Evolutionary conservation across 2,797 vertebrate species (phyloP).

Genomic region (Okamejei kenojei): DNA sequence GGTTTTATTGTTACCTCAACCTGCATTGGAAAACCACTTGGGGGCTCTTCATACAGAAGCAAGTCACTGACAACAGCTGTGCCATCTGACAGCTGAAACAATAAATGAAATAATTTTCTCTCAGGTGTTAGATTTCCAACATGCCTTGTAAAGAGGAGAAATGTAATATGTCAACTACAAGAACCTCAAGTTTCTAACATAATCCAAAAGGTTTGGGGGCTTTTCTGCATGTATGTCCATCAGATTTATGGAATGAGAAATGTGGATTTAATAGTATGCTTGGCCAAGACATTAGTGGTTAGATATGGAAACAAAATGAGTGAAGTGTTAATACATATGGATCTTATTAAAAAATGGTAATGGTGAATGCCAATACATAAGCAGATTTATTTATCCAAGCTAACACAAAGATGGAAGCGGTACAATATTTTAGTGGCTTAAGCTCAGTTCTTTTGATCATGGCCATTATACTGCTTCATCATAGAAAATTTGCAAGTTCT

Average conservation of each 20-base stretch:
- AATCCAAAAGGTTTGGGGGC: neutral
- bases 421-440: neutral
- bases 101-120: conserved; percentile 6
- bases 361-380: neutral
- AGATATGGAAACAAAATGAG: neutral
- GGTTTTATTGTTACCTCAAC: neutral
- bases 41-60: neutral
- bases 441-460: neutral
- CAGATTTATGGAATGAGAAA: neutral
- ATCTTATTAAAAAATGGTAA: neutral
- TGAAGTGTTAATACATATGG: neutral
- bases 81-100: conserved; percentile 27
- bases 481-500: neutral
- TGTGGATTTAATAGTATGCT: neutral
- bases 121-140: conserved; percentile 24
- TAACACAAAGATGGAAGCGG: neutral
- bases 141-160: neutral
- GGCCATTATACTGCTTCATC: neutral
- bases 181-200: neutral
- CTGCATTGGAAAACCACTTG: neutral
- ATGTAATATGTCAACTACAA: conserved; percentile 6
- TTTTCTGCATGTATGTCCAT: neutral
- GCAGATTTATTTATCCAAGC: neutral
- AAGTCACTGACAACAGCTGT: neutral
- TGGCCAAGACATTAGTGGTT: too few relatives aligned